Evolutionary conservation across 2,113 vertebrate species (phyloP), one percentile per base, ranked within the genome.

Genomic region (Aegotheles bennettii): DNA sequence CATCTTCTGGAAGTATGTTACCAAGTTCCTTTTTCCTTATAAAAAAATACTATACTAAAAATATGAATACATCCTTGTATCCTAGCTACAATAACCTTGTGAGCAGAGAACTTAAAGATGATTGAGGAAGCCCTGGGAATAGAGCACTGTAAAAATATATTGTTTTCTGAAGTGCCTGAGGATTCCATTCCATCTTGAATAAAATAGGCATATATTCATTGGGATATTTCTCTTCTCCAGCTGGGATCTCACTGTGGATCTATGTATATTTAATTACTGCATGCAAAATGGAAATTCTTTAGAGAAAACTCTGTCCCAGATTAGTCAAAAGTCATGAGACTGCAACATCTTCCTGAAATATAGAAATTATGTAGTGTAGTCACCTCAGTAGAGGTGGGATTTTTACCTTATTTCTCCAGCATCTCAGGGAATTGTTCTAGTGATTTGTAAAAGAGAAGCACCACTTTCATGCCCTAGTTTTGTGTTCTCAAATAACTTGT

Each of bases 181-280:
- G 92, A 89, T 69, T 91, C 25, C 3, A 3, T 57, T 91, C 59
- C n/a, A 70, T 77, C 93, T 95, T 95, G 54, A 93, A 89, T 91
- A 93, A 95, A 84, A 74, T 2, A 91, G 47, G 38, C 0, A 0
- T 50, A 53, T 54, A 85, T 92, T 94, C 78, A 42, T 54, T 79
- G 56, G 69, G 56, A 84, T 90, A 82, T 50, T 92, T 93, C 60
- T 87, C 42, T 7, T 16, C 12, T 69, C 35, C 57, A 86, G 10
- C 53, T 83, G 76, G 63, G 86, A 92, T 85, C 65, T 92, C 21
- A n/a, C 8, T 71, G 43, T 71, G 36, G 33, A 90, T 81, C 48
- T 64, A 35, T 9, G 8, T 48, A 40, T 65, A 69, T 73, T 92
- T 95, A 93, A 93, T 93, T 95, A 92, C 71, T 76, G 40, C 20